Base-by-base conservation (phyloP, 1,140 invertebrate genomes). In the Melitaea cinxia region DNA sequence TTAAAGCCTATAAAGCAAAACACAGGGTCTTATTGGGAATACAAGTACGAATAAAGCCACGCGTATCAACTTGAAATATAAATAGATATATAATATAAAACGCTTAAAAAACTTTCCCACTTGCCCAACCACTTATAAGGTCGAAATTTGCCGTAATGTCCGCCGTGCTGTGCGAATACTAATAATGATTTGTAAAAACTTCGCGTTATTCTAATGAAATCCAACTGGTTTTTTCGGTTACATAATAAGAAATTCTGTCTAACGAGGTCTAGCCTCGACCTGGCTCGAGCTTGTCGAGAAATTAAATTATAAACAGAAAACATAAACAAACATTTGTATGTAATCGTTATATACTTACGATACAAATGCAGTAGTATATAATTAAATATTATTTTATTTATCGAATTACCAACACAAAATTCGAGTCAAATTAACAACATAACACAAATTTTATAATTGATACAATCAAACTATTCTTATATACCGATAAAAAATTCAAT, bases 121-220 rank as follows among this genome's bases (percentile, higher is more conserved):
- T 64, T 64, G 49, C 53, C 17, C 54, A 64, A 64, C 52, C 37
- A 30, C 30, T 60, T 28, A 60, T 64, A 64, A 62, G 37, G 60
- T 56, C 62, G 54, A 64, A 64, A 57, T 64, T 64, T 64, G 62
- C 62, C 30, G 62, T 64, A 64, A 64, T 57, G 62, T 56, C 10
- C 28, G 47, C 21, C 45, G 42, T 17, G 53, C 62, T 52, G 19
- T 28, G 54, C 58, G 68, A 66, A 70, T 63, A 64, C 62, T 70
- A 62, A 71, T 71, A 65, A 42, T 23, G 57, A 65, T 63, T 57
- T 50, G 58, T 53, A 71, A 76, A 73, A 70, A 64, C 62, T 60
- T 53, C 24, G 59, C 60, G 68, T 55, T 67, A 69, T 76, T 68
- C 73, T 68, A 77, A 77, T 70, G 64, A 74, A 74, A 77, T 70